Percentiles rank a stretch among this genome's conserved stretches.
Conservation (phyloP, 2,888 invertebrate genomes). For the Apamea crenata region DNA sequence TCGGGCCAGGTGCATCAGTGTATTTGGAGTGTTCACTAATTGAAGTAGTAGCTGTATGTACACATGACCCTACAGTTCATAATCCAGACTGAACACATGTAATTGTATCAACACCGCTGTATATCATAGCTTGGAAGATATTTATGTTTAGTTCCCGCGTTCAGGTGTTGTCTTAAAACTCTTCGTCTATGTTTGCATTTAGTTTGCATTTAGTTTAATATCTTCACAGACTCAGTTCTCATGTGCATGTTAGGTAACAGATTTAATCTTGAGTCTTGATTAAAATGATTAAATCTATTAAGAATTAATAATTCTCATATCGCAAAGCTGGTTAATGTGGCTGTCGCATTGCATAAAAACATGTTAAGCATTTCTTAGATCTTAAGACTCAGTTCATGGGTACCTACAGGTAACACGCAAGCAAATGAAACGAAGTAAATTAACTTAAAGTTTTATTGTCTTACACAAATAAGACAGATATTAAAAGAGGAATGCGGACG, state of each 20-base stretch:
- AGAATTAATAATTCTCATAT: constrained; percentile 34
- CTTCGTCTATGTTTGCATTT: constrained; percentile 11
- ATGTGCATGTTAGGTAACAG: constrained; percentile 6
- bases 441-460: constrained; percentile 87
- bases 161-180: constrained; percentile 29
- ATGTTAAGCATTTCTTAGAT: constrained; percentile 8
- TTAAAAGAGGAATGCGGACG: constrained; percentile 86
- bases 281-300: neutral
- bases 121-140: constrained; percentile 27
- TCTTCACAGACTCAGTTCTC: constrained; percentile 5
- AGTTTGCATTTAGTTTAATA: constrained; percentile 10
- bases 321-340: constrained; percentile 65
- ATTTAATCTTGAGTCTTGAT: neutral
- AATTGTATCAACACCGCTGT: constrained; percentile 28
- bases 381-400: neutral
- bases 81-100: constrained; percentile 38
- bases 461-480: constrained; percentile 82
- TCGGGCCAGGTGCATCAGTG: constrained; percentile 21
- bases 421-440: constrained; percentile 78
- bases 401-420: constrained; percentile 71
- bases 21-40: constrained; percentile 42
- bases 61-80: neutral
- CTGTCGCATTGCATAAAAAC: constrained; percentile 65
- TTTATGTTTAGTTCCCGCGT: constrained; percentile 39
- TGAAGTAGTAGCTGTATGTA: constrained; percentile 20